Evolutionary conservation across 2,888 invertebrate genomes (phyloP).

Genomic region (Eristalis pertinax): DNA sequence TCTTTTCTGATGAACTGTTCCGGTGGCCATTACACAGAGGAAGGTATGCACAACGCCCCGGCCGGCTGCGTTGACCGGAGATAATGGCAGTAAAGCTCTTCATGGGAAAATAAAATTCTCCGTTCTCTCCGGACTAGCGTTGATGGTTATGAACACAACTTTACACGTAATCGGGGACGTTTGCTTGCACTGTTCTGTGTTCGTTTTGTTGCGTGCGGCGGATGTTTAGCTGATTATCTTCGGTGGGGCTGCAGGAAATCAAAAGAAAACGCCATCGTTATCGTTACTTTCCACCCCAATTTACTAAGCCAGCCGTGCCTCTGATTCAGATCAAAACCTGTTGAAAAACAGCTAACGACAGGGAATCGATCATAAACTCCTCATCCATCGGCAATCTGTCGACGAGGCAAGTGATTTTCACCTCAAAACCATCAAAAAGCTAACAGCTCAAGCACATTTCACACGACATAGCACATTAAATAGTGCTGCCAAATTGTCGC

Average conservation of each 20-base stretch:
- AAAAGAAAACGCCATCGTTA: neutral
- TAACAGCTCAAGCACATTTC: too few relatives aligned
- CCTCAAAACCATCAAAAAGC: too few relatives aligned
- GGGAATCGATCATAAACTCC: too few relatives aligned
- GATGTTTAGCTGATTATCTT: neutral
- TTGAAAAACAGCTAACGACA: too few relatives aligned
- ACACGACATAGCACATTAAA: neutral
- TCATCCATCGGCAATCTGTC: too few relatives aligned
- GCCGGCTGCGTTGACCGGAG: neutral
- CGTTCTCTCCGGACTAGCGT: neutral
- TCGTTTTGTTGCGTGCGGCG: neutral
- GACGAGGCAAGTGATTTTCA: too few relatives aligned
- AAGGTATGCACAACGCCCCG: neutral
- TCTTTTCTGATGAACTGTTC: neutral
- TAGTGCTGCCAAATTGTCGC: neutral
- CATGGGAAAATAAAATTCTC: conserved; percentile 27
- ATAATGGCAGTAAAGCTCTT: conserved; percentile 38
- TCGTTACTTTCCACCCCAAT: too few relatives aligned
- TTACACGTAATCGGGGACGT: conserved; percentile 37
- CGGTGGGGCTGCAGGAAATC: neutral
- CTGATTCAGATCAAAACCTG: too few relatives aligned
- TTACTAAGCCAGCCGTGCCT: too few relatives aligned
- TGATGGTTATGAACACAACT: conserved; percentile 38
- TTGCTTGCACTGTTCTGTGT: conserved; percentile 9
- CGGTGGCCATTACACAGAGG: neutral